Base-by-base conservation (phyloP, 2,113 vertebrate genomes). In the Merops nubicus region DNA sequence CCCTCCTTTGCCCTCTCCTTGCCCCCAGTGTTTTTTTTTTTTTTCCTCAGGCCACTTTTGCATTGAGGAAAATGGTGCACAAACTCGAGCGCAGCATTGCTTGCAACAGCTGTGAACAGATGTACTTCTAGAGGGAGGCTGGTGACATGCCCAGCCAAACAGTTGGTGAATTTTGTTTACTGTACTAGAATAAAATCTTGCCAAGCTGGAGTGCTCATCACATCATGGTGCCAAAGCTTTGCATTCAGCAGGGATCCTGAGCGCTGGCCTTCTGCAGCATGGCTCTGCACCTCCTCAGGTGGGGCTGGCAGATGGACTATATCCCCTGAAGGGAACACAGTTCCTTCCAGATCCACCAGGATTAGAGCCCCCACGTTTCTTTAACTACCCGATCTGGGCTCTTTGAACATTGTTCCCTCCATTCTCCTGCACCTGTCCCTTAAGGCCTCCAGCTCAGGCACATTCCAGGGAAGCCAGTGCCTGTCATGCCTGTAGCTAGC, bases 171-270 rank as follows among this genome's bases (percentile, higher is more conserved):
- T 59, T 54, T 68, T 19, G 36, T 77, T 84, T 74, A 47, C 50
- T 50, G 29, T 9, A 1, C 25, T 19, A 36, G 53, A 80, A 50
- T 29, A 56, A 69, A 80, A 5, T 29, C 34, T 85, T 15, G 65
- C 54, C 34, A 6, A 3, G 11, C 17, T 0, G 8, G 1, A n/a
- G 50, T 47, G 75, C 76, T 3, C 1, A 0, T 34, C 81, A 5
- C 43, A 1, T 16, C 1, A 0, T 8, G 50, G 70, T 65, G 60
- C 17, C 83, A 63, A 20, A 72, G 70, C 62, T 72, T 26, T 42
- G 57, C 10, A 0, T 57, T 28, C 29, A 16, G n/a, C 17, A 15
- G n/a, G 38, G 1, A 2, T 22, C 7, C 26, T 1, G 42, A 15
- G 33, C 36, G 11, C 20, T 56, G 40, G 26, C 33, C 38, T 51